These are phyloP conservation scores for Zaprionus bogoriensis DNA, from an alignment of 2,888 invertebrate species.

Conservation along the genomic window DNA sequence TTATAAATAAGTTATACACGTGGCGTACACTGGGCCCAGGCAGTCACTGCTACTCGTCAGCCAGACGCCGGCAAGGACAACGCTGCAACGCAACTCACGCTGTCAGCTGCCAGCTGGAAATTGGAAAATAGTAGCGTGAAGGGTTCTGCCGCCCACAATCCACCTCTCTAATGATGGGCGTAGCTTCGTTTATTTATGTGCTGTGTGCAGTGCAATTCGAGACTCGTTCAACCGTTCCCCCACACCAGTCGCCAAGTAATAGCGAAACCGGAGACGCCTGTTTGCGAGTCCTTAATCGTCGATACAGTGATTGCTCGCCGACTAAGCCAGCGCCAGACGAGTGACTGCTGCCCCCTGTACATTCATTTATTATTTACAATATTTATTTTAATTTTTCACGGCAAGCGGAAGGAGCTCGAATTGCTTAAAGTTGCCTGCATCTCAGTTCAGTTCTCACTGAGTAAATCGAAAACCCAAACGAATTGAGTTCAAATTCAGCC, in stretches of 20 bases:
- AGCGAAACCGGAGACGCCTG: background rate
- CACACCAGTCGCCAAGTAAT: no score
- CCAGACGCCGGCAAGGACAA: slow-evolving; percentile 47
- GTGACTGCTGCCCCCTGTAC: no score
- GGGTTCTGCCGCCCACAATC: background rate
- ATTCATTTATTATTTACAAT: no score
- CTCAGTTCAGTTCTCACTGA: no score
- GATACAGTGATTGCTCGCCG: background rate
- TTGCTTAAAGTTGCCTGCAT: no score
- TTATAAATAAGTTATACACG: slow-evolving; percentile 76
- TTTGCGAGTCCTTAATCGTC: background rate
- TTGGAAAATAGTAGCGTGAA: background rate
- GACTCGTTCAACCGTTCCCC: background rate
- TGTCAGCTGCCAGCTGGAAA: background rate
- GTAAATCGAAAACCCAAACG: no score
- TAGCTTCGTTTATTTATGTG: background rate
- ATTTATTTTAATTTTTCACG: no score
- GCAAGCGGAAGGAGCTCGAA: no score
- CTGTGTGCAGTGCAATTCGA: background rate
- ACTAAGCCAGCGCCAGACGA: no score
- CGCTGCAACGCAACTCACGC: slow-evolving; percentile 17
- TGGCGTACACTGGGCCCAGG: slow-evolving; percentile 41
- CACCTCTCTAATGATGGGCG: background rate
- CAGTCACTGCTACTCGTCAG: slow-evolving; percentile 31
- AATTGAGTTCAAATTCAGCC: no score